These are phyloP conservation scores for Aspidoscelis tigris DNA, from an alignment of 2,113 vertebrate species.

Conservation along the genomic window DNA sequence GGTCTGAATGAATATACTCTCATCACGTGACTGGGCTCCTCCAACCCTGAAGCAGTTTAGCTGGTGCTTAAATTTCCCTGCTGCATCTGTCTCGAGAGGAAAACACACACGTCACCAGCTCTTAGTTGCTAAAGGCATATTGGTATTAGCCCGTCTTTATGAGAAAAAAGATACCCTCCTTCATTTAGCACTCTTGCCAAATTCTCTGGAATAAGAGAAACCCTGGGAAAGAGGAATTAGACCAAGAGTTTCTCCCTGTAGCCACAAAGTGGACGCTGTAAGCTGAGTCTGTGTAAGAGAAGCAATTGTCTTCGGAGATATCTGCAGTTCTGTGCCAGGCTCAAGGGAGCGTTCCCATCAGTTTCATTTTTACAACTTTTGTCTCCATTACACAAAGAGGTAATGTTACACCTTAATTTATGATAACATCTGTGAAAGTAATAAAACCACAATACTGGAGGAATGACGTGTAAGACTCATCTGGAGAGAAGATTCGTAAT, in stretches of 20 bases:
- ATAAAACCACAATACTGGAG: neutral
- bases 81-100: slow-evolving; percentile 55
- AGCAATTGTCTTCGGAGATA: too few relatives aligned
- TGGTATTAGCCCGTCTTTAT: slow-evolving; percentile 18
- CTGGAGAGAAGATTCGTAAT: neutral
- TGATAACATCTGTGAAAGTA: neutral
- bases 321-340: neutral
- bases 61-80: slow-evolving; percentile 56
- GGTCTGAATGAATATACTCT: slow-evolving; percentile 2
- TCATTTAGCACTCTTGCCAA: slow-evolving; percentile 16
- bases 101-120: neutral
- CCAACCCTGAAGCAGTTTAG: slow-evolving; percentile 43
- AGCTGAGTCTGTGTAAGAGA: too few relatives aligned
- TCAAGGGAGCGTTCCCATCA: neutral
- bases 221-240: neutral
- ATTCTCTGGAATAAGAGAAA: neutral
- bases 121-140: slow-evolving; percentile 34
- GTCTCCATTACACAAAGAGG: neutral
- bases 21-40: neutral
- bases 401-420: neutral
- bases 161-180: slow-evolving; percentile 23
- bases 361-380: neutral
- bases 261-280: too few relatives aligned
- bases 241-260: too few relatives aligned
- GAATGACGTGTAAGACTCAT: neutral